Evolutionary conservation across 2,797 vertebrate genomes (phyloP).

Genomic region (Pseudocheirus occidentalis): DNA sequence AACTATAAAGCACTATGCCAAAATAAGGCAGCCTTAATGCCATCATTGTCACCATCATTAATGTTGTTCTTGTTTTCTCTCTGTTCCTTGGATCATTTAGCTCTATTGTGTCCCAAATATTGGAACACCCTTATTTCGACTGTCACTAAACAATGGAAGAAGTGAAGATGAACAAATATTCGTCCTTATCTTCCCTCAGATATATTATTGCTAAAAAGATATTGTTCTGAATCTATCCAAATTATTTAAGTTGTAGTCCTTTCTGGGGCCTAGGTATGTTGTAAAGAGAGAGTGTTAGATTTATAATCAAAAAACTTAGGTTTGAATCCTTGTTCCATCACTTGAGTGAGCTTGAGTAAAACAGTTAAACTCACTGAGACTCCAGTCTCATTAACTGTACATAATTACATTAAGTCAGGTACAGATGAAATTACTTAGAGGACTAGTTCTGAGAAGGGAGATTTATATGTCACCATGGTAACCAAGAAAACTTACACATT

Average conservation of each 20-base stretch:
- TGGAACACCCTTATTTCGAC: not conserved
- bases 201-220: not conserved
- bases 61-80: not conserved
- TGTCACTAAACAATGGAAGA: not conserved
- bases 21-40: not conserved
- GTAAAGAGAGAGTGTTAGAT: not conserved
- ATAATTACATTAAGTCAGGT: too few species aligned
- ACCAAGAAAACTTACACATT: too few species aligned
- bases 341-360: not conserved
- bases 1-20: not conserved
- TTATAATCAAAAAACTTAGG: not conserved
- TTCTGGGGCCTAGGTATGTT: not conserved
- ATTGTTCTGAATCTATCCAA: not conserved
- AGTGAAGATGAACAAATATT: not conserved
- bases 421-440: too few species aligned
- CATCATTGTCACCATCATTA: not conserved
- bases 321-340: not conserved
- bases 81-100: not conserved
- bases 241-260: not conserved
- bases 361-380: not conserved
- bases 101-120: not conserved
- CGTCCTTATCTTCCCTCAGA: not conserved
- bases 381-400: not conserved
- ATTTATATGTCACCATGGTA: too few species aligned
- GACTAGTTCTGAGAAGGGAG: too few species aligned